A percentile compares a stretch with the other conserved stretches of the same genome.
Conservation (phyloP, 1,140 invertebrate species). For the Phymastichus coffea region DNA sequence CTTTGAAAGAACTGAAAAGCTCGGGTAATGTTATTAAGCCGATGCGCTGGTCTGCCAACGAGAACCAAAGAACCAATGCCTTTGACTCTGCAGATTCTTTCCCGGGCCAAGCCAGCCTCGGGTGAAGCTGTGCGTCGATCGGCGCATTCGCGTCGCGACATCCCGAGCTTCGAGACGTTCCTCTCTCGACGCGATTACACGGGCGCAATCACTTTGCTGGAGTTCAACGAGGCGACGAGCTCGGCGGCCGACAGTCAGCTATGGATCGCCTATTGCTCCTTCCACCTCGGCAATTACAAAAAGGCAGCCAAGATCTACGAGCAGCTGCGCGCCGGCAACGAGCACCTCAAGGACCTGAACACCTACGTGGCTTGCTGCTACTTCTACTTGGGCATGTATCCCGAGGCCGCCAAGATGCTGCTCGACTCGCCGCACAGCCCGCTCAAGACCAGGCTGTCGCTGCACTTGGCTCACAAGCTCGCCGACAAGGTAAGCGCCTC, state of each 20-base stretch:
- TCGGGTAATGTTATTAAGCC: conserved; percentile 10
- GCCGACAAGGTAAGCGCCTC: background rate
- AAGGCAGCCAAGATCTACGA: conserved; percentile 78
- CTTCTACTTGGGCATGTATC: conserved; percentile 90
- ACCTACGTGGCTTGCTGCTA: conserved; percentile 91
- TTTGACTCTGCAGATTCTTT: conserved; percentile 68
- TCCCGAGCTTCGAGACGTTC: conserved; percentile 90
- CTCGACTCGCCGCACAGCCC: conserved; percentile 61
- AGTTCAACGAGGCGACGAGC: conserved; percentile 63
- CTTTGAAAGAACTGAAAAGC: too few species aligned
- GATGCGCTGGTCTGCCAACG: background rate
- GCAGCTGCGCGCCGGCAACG: conserved; percentile 49
- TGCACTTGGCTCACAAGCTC: conserved; percentile 90
- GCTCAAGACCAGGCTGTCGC: conserved; percentile 79
- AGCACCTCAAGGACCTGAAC: conserved; percentile 59
- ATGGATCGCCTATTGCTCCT: conserved; percentile 93
- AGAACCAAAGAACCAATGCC: too few species aligned
- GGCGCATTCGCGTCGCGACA: conserved; percentile 44
- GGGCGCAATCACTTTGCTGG: conserved; percentile 88
- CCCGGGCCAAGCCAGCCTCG: conserved; percentile 67
- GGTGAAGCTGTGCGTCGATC: conserved; percentile 56
- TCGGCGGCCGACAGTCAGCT: conserved; percentile 53
- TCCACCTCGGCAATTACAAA: conserved; percentile 93
- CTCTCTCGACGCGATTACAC: conserved; percentile 87
- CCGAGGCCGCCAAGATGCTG: conserved; percentile 66